Base-by-base conservation (phyloP, 2,888 invertebrate genomes). In the Choreutis nemorana region DNA sequence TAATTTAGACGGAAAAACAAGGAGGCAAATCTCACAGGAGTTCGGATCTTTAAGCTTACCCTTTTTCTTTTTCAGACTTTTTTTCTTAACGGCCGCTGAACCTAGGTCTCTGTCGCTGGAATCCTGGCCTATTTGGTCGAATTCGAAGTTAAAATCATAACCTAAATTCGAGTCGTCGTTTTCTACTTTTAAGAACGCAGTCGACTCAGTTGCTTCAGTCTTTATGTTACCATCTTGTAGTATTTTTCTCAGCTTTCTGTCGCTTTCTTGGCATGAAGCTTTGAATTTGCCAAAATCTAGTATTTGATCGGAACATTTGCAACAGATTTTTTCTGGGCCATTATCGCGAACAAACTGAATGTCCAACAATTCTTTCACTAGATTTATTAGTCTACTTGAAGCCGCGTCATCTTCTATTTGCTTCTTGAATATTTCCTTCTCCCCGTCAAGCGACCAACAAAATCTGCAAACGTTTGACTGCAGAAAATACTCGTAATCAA, bases 401-500 rank as follows among this genome's bases (percentile, higher is more conserved):
- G 32, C 28, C 21, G 23, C 40, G 26, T 15, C 29, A 3, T 35
- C 10, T 13, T 7, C 30, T 18, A 28, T 49, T 43, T 38, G 39
- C 26, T 35, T 29, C 4, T 31, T 29, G 36, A 44, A 41, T 2
- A 36, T 30, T 4, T 45, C 35, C 26, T 63, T 36, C 34, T 58
- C 55, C 14, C 28, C 48, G 5, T 40, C 39, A 2, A 58, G 61
- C 18, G 40, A 46, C 68, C 70, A 73, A 37, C 77, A 77, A 4
- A 75, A 39, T 36, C 73, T 48, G 31, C 77, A 77, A 0, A 73
- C 51, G 26, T 68, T 53, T 5, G 52, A 46, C 41, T 62, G 53
- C 23, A 53, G 42, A 34, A 75, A 71, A 39, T 70, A 75, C 33
- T 73, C 62, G 26, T 50, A 57, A 3, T 45, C 59, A 36, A 58